phyloP scores from a whole-genome alignment of 2,797 vertebrate species.

The Synaphobranchus kaupii region DNA sequence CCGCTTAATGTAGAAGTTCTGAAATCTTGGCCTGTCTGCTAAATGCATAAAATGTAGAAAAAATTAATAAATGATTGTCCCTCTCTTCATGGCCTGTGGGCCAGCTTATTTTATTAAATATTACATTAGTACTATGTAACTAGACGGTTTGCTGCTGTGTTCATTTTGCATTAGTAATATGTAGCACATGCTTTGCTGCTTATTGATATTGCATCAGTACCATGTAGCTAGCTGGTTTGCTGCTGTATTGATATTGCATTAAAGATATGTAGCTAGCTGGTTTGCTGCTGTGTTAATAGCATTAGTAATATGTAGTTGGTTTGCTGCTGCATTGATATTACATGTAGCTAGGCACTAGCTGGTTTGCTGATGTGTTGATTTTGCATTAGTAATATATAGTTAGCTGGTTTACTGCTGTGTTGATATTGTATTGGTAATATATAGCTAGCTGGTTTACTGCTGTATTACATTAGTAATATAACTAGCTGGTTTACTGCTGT shows the following conservation, averaged over 20 bases:
- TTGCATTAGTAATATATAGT: not conserved
- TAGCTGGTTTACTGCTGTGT: not conserved
- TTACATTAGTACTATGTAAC: too few species aligned
- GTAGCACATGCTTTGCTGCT: not conserved
- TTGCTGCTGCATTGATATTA: not conserved
- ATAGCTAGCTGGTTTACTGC: not conserved
- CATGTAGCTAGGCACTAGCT: not conserved
- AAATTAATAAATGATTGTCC: too few species aligned
- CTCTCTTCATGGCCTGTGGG: too few species aligned
- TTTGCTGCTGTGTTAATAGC: not conserved
- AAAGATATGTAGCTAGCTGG: not conserved
- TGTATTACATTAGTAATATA: not conserved
- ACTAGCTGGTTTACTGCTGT: not conserved
- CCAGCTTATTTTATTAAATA: too few species aligned
- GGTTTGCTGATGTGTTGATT: not conserved
- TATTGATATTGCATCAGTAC: not conserved
- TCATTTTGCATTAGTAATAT: not conserved
- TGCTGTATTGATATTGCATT: not conserved
- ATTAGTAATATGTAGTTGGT: not conserved
- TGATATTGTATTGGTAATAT: too few species aligned
- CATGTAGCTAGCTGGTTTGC: not conserved
- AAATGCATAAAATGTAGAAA: too few species aligned
- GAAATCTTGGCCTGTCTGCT: too few species aligned
- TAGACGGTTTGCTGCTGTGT: too few species aligned
- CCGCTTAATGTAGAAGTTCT: too few species aligned